phyloP scores from a whole-genome alignment of 2,113 vertebrate species.

The Lontra canadensis region DNA sequence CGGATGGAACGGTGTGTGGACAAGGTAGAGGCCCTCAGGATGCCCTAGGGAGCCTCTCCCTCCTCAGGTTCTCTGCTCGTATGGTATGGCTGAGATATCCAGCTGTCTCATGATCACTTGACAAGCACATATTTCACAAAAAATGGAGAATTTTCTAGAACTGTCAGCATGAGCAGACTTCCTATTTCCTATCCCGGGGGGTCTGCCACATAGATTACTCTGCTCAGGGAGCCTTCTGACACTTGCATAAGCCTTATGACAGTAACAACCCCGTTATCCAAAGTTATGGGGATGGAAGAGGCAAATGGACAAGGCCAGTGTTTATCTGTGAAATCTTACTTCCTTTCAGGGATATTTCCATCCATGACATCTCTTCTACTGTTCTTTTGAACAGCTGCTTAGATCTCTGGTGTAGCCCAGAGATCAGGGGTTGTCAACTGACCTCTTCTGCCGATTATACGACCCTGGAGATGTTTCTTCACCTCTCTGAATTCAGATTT shows the following conservation, averaged over 20 bases:
- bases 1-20: fast-evolving
- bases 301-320: conserved; percentile 11
- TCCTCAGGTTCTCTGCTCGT: not conserved
- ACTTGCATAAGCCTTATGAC: conserved; percentile 60
- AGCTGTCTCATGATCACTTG: conserved; percentile 49
- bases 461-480: not conserved
- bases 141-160: conserved; percentile 75
- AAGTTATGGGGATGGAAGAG: conserved; percentile 64
- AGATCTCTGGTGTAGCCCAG: fast-evolving
- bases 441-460: fast-evolving
- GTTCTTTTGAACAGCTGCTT: not conserved
- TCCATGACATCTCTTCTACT: not conserved
- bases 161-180: conserved; percentile 72
- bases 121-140: conserved; percentile 65
- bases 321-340: conserved; percentile 49
- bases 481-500: not conserved
- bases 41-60: fast-evolving
- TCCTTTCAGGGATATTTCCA: conserved; percentile 37
- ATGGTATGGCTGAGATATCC: conserved; percentile 20
- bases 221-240: conserved; percentile 62
- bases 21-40: fast-evolving
- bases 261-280: conserved; percentile 75
- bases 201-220: conserved; percentile 76
- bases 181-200: conserved; percentile 70
- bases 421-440: not conserved